Conservation (phyloP, 1,140 invertebrate genomes). For the Trichonephila clavata region DNA sequence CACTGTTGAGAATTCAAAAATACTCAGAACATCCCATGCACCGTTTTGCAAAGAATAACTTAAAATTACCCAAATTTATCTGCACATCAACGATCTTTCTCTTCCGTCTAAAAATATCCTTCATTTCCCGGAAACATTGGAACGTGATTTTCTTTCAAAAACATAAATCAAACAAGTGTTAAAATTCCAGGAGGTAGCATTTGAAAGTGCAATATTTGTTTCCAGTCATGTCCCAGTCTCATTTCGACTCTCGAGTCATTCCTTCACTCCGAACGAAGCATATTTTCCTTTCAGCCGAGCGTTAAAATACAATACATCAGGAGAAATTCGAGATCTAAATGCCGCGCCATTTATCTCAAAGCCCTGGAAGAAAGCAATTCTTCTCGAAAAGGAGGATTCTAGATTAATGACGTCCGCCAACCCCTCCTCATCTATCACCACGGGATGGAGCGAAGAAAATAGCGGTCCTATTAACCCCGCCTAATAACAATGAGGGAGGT, state of each 20-base stretch:
- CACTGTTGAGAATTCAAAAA: too few species aligned
- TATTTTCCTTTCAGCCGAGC: background rate
- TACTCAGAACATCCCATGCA: too few species aligned
- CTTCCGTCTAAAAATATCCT: too few species aligned
- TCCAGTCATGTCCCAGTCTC: background rate
- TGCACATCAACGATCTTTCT: too few species aligned
- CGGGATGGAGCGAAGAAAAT: conserved; percentile 64
- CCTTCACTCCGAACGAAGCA: background rate
- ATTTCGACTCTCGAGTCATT: background rate
- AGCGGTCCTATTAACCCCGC: conserved; percentile 70
- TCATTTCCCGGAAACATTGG: too few species aligned
- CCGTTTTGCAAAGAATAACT: too few species aligned
- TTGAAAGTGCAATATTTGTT: background rate
- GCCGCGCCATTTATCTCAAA: conserved; percentile 62
- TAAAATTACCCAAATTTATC: too few species aligned
- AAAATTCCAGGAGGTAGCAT: background rate
- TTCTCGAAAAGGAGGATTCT: conserved; percentile 48
- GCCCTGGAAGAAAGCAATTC: conserved; percentile 64
- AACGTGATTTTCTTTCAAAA: too few species aligned
- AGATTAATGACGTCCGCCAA: conserved; percentile 68
- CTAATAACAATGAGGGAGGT: conserved; percentile 54
- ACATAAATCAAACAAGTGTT: too few species aligned
- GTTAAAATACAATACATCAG: conserved; percentile 43
- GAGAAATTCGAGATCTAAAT: conserved; percentile 65
- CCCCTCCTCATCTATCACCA: conserved; percentile 64